A percentile compares a stretch with the other conserved stretches of the same genome.
These are phyloP conservation scores for Tetrax tetrax DNA, from an alignment of 2,113 vertebrate genomes.

Conservation along the genomic window DNA sequence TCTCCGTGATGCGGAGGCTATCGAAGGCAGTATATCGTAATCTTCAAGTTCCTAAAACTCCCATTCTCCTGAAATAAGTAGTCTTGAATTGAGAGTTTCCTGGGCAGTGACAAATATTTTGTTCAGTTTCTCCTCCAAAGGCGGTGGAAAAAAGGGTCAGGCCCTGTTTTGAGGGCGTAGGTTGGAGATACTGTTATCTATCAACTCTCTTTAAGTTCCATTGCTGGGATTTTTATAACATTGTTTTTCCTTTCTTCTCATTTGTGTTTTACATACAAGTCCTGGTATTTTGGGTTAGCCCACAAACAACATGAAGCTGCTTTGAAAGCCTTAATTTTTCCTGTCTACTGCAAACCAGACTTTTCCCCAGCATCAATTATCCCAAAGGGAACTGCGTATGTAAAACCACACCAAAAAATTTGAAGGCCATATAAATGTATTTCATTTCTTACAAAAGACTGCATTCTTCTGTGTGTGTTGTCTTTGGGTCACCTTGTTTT, in stretches of 20 bases:
- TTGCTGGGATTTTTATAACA: constrained; percentile 28
- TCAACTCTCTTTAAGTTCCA: not conserved
- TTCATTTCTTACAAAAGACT: not conserved
- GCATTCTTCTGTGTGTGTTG: not conserved
- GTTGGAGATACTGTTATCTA: not conserved
- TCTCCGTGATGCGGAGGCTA: not conserved
- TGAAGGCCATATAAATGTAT: not conserved
- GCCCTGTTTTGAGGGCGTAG: not conserved
- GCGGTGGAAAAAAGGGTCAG: not conserved
- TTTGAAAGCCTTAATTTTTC: constrained; percentile 41
- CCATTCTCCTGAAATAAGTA: not conserved
- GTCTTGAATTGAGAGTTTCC: not conserved
- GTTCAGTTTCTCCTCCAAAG: not conserved
- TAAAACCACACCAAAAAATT: constrained; percentile 54
- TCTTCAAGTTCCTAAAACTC: not conserved
- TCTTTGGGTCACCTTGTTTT: constrained; percentile 21
- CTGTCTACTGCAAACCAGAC: constrained; percentile 48
- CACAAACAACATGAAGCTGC: constrained; percentile 38
- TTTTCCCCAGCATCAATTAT: constrained; percentile 49
- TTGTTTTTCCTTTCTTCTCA: constrained; percentile 40
- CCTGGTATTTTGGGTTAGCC: constrained; percentile 59
- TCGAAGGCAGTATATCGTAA: not conserved
- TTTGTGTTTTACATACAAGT: constrained; percentile 47
- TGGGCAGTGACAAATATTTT: not conserved
- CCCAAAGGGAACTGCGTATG: constrained; percentile 13